Evolutionary conservation across 2,113 vertebrate species (phyloP), one percentile per base, ranked within the genome.

Genomic region (Tachuris rubrigastra): DNA sequence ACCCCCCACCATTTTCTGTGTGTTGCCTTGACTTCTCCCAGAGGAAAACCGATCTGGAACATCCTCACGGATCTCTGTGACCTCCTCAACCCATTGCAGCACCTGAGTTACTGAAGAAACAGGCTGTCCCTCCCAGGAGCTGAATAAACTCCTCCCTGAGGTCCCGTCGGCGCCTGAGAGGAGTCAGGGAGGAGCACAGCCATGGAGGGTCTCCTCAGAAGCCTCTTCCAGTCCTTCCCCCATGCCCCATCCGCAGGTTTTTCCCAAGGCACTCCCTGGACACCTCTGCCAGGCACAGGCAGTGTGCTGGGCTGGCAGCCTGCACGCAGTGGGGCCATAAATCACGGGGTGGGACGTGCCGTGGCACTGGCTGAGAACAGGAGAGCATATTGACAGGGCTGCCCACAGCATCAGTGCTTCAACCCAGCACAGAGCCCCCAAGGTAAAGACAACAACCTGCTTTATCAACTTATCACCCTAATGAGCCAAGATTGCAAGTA

Each of bases 381-480:
- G 53, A 82, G 33, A 76, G 60, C 47, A 9, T 6, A 86, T n/a
- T 65, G 93, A 94, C 94, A 94, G 86, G 16, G 90, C 95, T 93
- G 91, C 23, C 88, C 76, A 44, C 67, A 39, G 14, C 22, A 73
- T 41, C 90, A 31, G 35, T 84, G 55, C 52, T 85, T 75, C 92
- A 92, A 39, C 41, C 44, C 76, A 84, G 47, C 47, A 79, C 55
- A 95, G 53, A 85, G 81, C 84, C 95, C 80, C 56, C 76, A 92
- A 77, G 85, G 94, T 52, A 95, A 92, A 96, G 95, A 91, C 90
- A 96, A 93, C 90, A 95, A 77, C 66, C 71, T 58, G 44, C 85
- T 87, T 80, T 55, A 93, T 89, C 65, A 73, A 91, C 55, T 88
- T 37, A 91, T 44, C 68, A 35, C 81, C 72, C 72, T 82, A 89